Evolutionary conservation across 2,113 vertebrate species (phyloP).

Genomic region (Acrocephalus kingi): DNA sequence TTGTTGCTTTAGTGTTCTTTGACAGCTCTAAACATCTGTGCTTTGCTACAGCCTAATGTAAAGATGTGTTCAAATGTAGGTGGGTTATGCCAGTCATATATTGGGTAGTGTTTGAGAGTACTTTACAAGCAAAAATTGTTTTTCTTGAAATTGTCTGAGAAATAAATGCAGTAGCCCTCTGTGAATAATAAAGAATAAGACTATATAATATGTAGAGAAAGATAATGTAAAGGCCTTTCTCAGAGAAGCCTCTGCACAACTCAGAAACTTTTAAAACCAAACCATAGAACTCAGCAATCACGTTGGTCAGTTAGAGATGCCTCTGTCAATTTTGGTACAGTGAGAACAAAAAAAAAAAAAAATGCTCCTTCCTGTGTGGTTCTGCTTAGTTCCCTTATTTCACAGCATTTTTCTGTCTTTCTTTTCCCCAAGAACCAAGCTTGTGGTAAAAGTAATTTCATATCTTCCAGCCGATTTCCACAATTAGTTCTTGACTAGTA

Average conservation of each 20-base stretch:
- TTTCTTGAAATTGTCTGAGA: conserved; percentile 11
- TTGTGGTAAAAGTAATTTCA: background rate
- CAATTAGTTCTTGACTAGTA: conserved; percentile 45
- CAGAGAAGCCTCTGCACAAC: background rate
- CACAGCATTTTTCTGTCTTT: background rate
- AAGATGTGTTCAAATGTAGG: background rate
- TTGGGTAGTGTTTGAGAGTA: background rate
- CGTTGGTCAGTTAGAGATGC: background rate
- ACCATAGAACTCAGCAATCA: background rate
- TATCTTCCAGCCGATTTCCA: background rate
- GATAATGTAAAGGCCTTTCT: background rate
- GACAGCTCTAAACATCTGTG: background rate
- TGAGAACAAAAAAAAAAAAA: background rate
- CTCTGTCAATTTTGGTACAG: background rate
- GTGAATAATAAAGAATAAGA: conserved; percentile 33
- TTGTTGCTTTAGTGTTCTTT: background rate
- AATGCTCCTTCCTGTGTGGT: background rate
- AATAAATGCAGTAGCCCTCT: background rate
- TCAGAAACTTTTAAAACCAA: background rate
- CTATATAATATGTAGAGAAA: background rate
- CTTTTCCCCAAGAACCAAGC: background rate
- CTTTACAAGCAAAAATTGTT: background rate
- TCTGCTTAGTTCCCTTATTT: background rate
- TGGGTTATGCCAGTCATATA: background rate
- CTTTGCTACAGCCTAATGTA: background rate